These are phyloP conservation scores for Trypoxylus dichotomus DNA, from an alignment of 1,140 invertebrate species.

Conservation along the genomic window DNA sequence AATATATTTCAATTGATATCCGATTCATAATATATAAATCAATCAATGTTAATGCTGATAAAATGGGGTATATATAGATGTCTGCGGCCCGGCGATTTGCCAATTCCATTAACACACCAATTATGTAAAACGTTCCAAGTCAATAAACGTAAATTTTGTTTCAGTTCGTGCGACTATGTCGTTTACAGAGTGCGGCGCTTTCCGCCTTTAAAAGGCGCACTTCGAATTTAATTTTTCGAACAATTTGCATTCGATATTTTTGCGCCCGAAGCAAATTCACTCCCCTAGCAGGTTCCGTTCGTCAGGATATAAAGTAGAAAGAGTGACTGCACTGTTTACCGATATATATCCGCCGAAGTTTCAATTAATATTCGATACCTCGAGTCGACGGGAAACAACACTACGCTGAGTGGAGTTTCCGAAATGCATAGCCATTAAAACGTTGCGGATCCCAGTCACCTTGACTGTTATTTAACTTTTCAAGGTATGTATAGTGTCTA, in stretches of 20 bases:
- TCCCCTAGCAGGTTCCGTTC: not conserved
- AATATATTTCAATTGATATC: not conserved
- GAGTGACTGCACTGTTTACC: too few species aligned
- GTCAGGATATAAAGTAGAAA: too few species aligned
- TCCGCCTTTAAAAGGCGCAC: not conserved
- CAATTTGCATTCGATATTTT: conserved; percentile 14
- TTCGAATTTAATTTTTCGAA: conserved; percentile 24
- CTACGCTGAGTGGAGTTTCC: too few species aligned
- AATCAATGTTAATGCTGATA: not conserved
- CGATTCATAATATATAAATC: not conserved
- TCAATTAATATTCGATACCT: too few species aligned
- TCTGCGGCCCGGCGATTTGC: conserved; percentile 23
- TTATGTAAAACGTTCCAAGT: conserved; percentile 35
- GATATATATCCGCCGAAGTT: too few species aligned
- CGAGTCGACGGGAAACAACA: too few species aligned
- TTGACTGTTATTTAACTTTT: too few species aligned
- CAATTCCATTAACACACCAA: conserved; percentile 35
- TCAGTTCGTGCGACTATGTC: not conserved
- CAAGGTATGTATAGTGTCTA: too few species aligned
- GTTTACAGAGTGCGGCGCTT: not conserved
- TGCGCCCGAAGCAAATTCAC: not conserved
- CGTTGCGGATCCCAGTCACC: too few species aligned
- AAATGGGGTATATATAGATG: not conserved
- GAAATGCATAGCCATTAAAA: too few species aligned
- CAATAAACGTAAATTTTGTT: conserved; percentile 32